phyloP scores from a whole-genome alignment of 2,113 vertebrate genomes.

The Neogale vison region DNA sequence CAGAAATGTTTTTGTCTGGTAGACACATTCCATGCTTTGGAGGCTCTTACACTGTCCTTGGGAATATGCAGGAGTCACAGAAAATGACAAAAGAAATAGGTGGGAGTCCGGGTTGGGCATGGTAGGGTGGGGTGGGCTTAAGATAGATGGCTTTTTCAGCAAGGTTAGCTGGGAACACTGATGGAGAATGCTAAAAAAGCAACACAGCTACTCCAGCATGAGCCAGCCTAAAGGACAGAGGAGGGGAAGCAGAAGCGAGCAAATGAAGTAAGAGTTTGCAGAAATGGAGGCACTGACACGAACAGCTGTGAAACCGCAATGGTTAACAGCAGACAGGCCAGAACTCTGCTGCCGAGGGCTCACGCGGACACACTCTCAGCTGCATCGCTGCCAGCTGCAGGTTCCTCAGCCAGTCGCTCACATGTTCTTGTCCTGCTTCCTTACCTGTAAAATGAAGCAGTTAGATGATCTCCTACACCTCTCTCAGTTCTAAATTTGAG shows the following conservation, averaged over 20 bases:
- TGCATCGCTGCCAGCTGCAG: neutral
- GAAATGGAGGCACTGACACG: neutral
- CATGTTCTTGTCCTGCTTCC: neutral
- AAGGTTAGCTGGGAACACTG: neutral
- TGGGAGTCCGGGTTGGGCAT: neutral
- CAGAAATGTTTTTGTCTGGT: neutral
- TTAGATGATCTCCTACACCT: neutral
- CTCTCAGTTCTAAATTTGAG: neutral
- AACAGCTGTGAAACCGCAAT: conserved; percentile 63
- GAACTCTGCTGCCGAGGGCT: neutral
- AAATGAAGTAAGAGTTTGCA: conserved; percentile 39
- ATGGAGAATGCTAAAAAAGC: neutral
- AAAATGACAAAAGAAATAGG: conserved; percentile 9
- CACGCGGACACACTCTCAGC: neutral
- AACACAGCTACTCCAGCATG: neutral
- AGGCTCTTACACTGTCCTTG: neutral
- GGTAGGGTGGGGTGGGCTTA: neutral
- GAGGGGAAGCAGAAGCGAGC: neutral
- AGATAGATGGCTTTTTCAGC: neutral
- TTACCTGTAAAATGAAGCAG: neutral
- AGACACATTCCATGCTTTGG: neutral
- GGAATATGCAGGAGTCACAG: neutral
- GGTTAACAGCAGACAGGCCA: neutral
- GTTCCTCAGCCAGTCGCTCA: neutral
- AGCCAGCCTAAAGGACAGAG: neutral